Evolutionary conservation across 2,888 invertebrate genomes (phyloP), one percentile per base, ranked within the genome.

Genomic region (Nymphalis c-album): DNA sequence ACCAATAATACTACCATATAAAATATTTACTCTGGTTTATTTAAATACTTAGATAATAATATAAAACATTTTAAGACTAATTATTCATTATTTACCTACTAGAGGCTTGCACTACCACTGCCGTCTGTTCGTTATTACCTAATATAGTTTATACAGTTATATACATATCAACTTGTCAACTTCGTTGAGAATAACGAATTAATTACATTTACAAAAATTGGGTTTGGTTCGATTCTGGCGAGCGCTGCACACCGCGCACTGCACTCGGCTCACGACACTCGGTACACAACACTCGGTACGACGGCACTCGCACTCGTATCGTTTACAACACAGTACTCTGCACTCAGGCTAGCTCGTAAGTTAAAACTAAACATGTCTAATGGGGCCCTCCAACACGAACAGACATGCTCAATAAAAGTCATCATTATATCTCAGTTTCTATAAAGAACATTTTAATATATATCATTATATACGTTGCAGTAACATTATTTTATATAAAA

Each of bases 401-500:
- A 57, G 87, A 85, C 82, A 83, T 77, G 74, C 75, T 79, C 78
- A 90, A 90, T 89, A 88, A 90, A 90, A 90, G 86, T 82, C 90
- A 84, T 85, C 84, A 61, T 80, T 83, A 85, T 86, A 84, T 86
- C 87, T 87, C 85, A 85, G 88, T 90, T 90, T 90, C 88, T 90
- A 90, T 89, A 90, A 89, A 90, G 89, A 90, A 71, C 64, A 67
- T 67, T 72, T 73, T 72, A 69, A 71, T 73, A 89, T 89, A 89
- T 88, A 88, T 88, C 88, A 64, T 86, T 86, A 87, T 88, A 89
- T 88, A 90, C 86, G 87, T 87, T 84, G 89, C 88, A 87, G 88
- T 88, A 90, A 92, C 91, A 90, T 90, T 88, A 90, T 86, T 88
- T 88, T 87, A 90, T 89, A 90, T 91, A 90, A 90, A 91, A 55